A percentile compares a stretch with the other conserved stretches of the same genome.
phyloP scores from a whole-genome alignment of 2,888 invertebrate species.

The Perizoma affinitatum region DNA sequence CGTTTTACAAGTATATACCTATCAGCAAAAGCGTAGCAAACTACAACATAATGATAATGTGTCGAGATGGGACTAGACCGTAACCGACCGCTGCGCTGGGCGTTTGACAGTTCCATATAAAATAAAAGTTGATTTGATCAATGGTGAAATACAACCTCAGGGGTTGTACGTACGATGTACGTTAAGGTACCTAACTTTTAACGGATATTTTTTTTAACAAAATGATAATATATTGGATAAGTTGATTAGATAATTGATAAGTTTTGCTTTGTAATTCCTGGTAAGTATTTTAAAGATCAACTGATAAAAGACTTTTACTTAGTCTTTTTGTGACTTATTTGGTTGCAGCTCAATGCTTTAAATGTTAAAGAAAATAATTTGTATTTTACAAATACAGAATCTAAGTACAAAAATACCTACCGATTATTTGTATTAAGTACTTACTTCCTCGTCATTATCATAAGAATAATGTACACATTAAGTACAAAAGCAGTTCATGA shows the following conservation, averaged over 20 bases:
- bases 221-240: slow-evolving; percentile 17
- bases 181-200: slow-evolving; percentile 15
- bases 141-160: slow-evolving; percentile 33
- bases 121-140: slow-evolving; percentile 37
- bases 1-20: no score
- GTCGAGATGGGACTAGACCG: slow-evolving; percentile 5
- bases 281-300: slow-evolving; percentile 1
- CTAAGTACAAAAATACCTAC: no score
- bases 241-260: slow-evolving; percentile 12
- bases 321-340: not conserved
- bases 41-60: slow-evolving; percentile 3
- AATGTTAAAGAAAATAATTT: no score
- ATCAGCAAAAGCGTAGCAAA: not conserved
- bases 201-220: slow-evolving; percentile 16
- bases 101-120: slow-evolving; percentile 37
- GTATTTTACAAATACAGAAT: no score
- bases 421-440: not conserved
- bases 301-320: not conserved
- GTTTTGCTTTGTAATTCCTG: slow-evolving; percentile 10
- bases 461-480: slow-evolving; percentile 15
- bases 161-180: slow-evolving; percentile 32
- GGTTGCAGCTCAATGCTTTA: not conserved
- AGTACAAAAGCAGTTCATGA: slow-evolving; percentile 22
- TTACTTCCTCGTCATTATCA: slow-evolving; percentile 19
- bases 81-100: slow-evolving; percentile 29